Base-by-base conservation (phyloP, 2,113 vertebrate genomes). In the Ornithorhynchus anatinus region DNA sequence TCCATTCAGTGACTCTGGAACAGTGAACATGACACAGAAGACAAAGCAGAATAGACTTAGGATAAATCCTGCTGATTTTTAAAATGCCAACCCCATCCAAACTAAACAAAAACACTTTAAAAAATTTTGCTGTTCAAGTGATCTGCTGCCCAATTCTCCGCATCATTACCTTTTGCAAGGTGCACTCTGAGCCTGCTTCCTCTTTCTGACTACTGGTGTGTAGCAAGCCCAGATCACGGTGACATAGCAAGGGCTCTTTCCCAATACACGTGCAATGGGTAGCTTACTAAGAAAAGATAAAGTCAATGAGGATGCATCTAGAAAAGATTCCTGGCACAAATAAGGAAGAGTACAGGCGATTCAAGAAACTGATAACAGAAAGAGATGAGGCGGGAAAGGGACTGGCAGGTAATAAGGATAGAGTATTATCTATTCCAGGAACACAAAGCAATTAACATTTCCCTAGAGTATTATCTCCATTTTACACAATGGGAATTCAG, bases 21-120 rank as follows among this genome's bases (percentile, higher is more conserved):
- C 31, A 44, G 14, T 7, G 59, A 69, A 69, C 76, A 80, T 65
- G 44, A 53, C 37, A 62, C 53, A 44, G 51, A 36, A 75, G 61
- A 54, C 31, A 47, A 7, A 39, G 35, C 37, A 50, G 39, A 35
- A 53, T 0, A 5, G 66, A 42, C 32, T 2, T 2, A 67, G 37
- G 8, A 36, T 32, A 77, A 63, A 77, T 64, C 51, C 56, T 15
- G 6, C 39, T 48, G 31, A 36, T 61, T 44, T 72, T 37, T 15
- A 47, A 70, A 53, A 72, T 9, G 40, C 11, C 40, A 50, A 51
- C 29, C 27, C 19, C 48, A 54, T 3, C 1, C 22, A 35, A 43
- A 63, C 38, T 22, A 44, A 59, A 74, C 60, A 77, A 39, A 10
- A 51, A 59, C 43, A 61, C 38, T 43, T 59, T 48, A 72, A 36